Conservation (phyloP, 2,797 vertebrate species). For the Falco columbarius region DNA sequence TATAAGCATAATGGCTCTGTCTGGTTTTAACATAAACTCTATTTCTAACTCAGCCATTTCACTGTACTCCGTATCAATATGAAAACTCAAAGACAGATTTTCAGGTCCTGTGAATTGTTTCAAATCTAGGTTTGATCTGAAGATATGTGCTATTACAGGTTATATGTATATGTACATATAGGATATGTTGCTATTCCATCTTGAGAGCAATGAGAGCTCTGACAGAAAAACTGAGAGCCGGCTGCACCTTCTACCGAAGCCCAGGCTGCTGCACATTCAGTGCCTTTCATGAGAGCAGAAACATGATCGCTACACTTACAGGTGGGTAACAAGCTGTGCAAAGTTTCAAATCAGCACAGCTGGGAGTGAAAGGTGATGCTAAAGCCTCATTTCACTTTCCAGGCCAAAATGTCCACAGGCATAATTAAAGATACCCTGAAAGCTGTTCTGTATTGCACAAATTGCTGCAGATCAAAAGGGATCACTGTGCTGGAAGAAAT, state of each 20-base stretch:
- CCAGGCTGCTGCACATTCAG: neutral
- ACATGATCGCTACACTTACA: neutral
- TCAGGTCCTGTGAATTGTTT: neutral
- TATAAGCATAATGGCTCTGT: neutral
- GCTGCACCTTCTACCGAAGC: neutral
- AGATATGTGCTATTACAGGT: neutral
- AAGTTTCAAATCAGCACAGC: slow-evolving; percentile 18
- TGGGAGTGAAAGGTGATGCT: slow-evolving; percentile 28
- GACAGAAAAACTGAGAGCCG: neutral
- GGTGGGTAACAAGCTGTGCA: neutral
- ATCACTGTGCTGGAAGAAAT: slow-evolving; percentile 51
- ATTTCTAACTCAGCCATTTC: neutral
- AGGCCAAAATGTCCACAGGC: slow-evolving; percentile 3
- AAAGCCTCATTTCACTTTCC: slow-evolving; percentile 28
- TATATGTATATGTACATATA: neutral
- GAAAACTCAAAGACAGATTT: neutral
- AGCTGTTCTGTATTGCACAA: slow-evolving; percentile 28
- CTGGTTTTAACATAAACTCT: neutral
- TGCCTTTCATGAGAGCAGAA: neutral
- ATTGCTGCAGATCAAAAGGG: slow-evolving; percentile 47
- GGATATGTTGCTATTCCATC: neutral
- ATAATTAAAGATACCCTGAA: slow-evolving; percentile 50
- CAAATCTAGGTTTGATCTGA: neutral
- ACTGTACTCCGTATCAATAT: neutral
- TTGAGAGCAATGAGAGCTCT: neutral